A percentile compares a stretch with the other conserved stretches of the same genome.
Evolutionary conservation across 2,888 invertebrate species (phyloP).

Genomic region (Idaea straminata): DNA sequence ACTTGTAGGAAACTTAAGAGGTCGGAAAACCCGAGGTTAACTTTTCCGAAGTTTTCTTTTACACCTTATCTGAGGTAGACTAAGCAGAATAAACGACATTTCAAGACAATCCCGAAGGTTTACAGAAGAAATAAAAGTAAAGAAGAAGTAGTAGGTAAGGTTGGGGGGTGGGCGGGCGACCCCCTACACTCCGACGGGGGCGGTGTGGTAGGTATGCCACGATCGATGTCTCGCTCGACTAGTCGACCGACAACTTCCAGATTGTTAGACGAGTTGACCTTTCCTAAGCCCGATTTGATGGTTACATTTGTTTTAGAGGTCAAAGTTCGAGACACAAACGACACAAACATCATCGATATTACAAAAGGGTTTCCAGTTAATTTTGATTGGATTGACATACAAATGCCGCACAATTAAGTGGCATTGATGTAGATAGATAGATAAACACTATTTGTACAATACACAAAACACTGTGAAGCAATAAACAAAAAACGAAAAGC

Average conservation of each 20-base stretch:
- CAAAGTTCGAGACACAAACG: slow-evolving; percentile 18
- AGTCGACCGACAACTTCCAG: slow-evolving; percentile 16
- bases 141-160: slow-evolving; percentile 14
- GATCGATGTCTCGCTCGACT: slow-evolving; percentile 32
- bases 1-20: not conserved
- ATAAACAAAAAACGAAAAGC: too few relatives aligned
- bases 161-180: slow-evolving; percentile 37
- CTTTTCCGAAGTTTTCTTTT: not conserved
- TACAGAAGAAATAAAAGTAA: slow-evolving; percentile 39
- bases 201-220: slow-evolving; percentile 25
- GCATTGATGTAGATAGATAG: not conserved
- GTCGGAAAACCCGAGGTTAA: not conserved
- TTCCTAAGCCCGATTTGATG: not conserved
- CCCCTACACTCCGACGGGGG: slow-evolving; percentile 35
- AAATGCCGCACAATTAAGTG: slow-evolving; percentile 13
- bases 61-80: not conserved
- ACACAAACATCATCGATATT: slow-evolving; percentile 35
- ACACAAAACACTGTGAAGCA: too few relatives aligned
- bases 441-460: too few relatives aligned
- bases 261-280: slow-evolving; percentile 11
- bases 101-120: slow-evolving; percentile 34
- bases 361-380: slow-evolving; percentile 26
- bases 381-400: slow-evolving; percentile 30
- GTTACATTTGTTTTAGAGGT: not conserved
- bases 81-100: not conserved